Conservation (phyloP, 2,888 invertebrate species). For the Emmelina monodactyla region DNA sequence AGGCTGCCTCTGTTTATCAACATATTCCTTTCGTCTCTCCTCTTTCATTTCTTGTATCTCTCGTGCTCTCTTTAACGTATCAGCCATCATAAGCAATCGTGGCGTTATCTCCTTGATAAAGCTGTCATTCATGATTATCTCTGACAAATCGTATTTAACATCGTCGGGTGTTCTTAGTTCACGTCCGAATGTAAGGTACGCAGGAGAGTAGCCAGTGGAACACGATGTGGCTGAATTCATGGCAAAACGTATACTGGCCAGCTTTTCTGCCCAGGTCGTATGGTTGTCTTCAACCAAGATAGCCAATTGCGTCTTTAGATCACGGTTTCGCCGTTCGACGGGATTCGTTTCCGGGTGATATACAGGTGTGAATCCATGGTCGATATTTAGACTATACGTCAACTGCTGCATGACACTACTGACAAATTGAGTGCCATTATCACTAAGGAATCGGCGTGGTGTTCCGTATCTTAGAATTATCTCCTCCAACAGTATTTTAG, state of each 20-base stretch:
- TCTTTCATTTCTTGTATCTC: conserved; percentile 5
- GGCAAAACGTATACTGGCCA: conserved; percentile 11
- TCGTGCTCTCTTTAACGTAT: background rate
- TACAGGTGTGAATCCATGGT: conserved; percentile 18
- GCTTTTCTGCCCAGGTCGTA: conserved; percentile 4
- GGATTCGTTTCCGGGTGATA: conserved; percentile 24
- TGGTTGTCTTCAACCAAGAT: conserved; percentile 18
- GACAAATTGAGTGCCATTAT: background rate
- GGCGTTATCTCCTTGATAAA: conserved; percentile 19
- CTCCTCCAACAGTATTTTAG: conserved; percentile 19
- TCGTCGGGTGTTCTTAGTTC: conserved; percentile 26
- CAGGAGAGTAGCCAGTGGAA: conserved; percentile 22
- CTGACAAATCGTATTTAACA: conserved; percentile 18
- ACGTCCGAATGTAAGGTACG: conserved; percentile 27
- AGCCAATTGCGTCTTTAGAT: conserved; percentile 13
- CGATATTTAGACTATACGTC: conserved; percentile 18
- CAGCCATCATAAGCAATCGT: conserved; percentile 1
- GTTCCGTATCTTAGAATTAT: conserved; percentile 14
- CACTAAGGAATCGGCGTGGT: background rate
- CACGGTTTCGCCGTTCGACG: conserved; percentile 21
- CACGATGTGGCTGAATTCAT: conserved; percentile 6
- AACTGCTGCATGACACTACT: conserved; percentile 24
- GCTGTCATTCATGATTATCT: conserved; percentile 20
- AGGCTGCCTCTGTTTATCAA: conserved; percentile 2
- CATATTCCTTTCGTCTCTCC: conserved; percentile 3